Evolutionary conservation across 2,113 vertebrate species (phyloP), one percentile per base, ranked within the genome.

Genomic region (Ammodytes marinus): DNA sequence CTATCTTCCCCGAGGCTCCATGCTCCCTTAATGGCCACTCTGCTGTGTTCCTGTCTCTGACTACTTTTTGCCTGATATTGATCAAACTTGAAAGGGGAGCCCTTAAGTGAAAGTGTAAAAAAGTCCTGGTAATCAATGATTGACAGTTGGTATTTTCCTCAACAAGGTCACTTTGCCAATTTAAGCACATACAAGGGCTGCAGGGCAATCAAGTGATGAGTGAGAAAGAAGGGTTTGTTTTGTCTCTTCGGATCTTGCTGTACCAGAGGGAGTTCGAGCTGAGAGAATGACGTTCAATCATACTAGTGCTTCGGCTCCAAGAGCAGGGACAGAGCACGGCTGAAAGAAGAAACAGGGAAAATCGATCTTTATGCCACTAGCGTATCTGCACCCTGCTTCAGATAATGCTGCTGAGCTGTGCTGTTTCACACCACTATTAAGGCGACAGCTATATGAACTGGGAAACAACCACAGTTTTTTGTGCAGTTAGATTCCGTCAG

Each of bases 71-170:
- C 75, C 81, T 89, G 89, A 92, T 90, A 91, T 93, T 91, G 91
- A 93, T 93, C 90, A 82, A 82, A 87, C 81, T 58, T 89, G 93
- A 92, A 93, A 94, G 90, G 54, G 84, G 86, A 89, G 85, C 88
- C 89, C 86, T 84, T 89, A 87, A 91, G 89, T 93, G 81, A 91
- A 90, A 64, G 86, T 90, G 77, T 76, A 82, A 81, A 89, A 27
- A 91, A 78, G 79, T 89, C 69, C 80, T 67, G 84, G 68, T 80
- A 89, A 90, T 93, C 92, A 89, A 88, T 93, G 88, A 93, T 90
- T 92, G 91, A 90, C 91, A 89, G 88, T 88, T 88, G 77, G 75
- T 69, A 80, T 89, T 90, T 86, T 84, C 37, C 57, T 87, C 70
- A 64, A 83, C 89, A 89, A 91, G 92, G 93, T 93, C 89, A 93